Percentiles rank a stretch among this genome's conserved stretches.
Evolutionary conservation across 2,888 invertebrate genomes (phyloP).

Genomic region (Sminthurides aquaticus): DNA sequence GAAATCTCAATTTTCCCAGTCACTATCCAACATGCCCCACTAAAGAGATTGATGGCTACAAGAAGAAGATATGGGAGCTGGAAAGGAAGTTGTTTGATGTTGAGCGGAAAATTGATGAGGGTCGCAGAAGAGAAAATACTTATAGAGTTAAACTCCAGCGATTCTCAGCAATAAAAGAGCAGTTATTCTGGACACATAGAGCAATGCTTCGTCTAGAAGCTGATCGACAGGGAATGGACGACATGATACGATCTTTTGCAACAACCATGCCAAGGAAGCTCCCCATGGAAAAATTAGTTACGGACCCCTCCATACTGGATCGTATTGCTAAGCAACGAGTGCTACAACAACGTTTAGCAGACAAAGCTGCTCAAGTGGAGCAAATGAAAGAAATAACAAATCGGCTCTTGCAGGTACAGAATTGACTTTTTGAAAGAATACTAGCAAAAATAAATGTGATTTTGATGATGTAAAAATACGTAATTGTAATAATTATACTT

Average conservation of each 20-base stretch:
- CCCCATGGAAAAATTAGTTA: conserved; percentile 35
- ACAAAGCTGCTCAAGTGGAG: conserved; percentile 33
- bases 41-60: conserved; percentile 32
- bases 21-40: conserved; percentile 8
- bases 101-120: conserved; percentile 31
- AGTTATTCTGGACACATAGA: conserved; percentile 39
- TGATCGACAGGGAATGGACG: conserved; percentile 31
- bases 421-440: background rate
- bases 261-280: conserved; percentile 34
- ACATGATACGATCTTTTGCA: conserved; percentile 30
- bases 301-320: conserved; percentile 40
- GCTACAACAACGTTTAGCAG: conserved; percentile 31
- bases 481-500: no score
- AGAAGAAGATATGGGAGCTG: conserved; percentile 36
- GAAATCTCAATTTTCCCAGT: background rate
- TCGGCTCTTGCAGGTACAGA: conserved; percentile 28
- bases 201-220: conserved; percentile 39
- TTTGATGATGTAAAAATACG: no score
- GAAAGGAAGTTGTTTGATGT: conserved; percentile 29
- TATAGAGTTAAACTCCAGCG: conserved; percentile 30
- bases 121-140: conserved; percentile 31
- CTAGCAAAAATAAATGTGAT: no score
- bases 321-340: conserved; percentile 36
- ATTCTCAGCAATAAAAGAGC: conserved; percentile 31
- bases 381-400: conserved; percentile 31